Evolutionary conservation across 2,888 invertebrate species (phyloP).

Genomic region (Listrodromus nycthemerus): DNA sequence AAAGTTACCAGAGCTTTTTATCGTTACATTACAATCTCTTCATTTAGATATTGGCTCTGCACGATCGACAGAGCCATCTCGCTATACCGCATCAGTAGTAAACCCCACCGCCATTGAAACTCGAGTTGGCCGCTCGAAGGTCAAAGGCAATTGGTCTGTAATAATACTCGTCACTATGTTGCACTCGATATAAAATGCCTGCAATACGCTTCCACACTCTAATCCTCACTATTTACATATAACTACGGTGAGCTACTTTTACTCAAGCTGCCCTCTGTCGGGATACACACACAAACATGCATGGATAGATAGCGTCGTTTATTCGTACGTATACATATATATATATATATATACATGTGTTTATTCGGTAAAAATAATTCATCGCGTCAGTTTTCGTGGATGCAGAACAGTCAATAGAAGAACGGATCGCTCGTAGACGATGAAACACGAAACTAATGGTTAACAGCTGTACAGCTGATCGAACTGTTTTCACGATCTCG

Average conservation of each 20-base stretch:
- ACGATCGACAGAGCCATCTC: neutral
- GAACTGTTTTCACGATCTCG: conserved; percentile 40
- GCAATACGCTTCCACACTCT: conserved; percentile 10
- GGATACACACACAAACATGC: neutral
- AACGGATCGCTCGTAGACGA: neutral
- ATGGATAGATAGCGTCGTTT: neutral
- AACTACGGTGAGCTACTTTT: neutral
- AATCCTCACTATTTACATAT: conserved; percentile 28
- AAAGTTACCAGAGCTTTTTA: neutral
- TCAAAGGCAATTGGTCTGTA: conserved; percentile 54
- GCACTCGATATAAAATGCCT: conserved; percentile 37
- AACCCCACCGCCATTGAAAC: neutral
- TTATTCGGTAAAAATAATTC: neutral
- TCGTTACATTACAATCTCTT: neutral
- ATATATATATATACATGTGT: neutral
- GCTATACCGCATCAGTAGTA: conserved; percentile 6
- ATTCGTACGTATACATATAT: neutral
- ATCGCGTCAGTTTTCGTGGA: neutral
- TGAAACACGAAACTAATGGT: neutral
- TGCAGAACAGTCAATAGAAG: conserved; percentile 7
- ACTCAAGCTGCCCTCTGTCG: neutral
- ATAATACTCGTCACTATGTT: conserved; percentile 48
- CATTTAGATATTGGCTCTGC: neutral
- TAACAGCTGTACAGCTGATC: neutral
- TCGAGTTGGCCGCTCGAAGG: conserved; percentile 35